These are phyloP conservation scores for Ageneiosus marmoratus DNA, from an alignment of 2,113 vertebrate genomes.

Conservation along the genomic window DNA sequence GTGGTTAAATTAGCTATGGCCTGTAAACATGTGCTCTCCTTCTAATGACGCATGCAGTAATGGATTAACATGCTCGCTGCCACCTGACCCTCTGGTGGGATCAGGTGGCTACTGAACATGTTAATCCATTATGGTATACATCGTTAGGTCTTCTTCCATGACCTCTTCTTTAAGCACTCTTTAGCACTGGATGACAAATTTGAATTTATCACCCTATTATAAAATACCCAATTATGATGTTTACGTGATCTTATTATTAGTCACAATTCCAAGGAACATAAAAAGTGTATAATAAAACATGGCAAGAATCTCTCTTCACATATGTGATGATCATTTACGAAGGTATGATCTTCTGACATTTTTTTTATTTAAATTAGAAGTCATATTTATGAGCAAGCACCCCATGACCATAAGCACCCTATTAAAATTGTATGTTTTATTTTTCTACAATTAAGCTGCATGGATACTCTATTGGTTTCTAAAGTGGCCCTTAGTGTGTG, in stretches of 20 bases:
- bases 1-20: constrained; percentile 24
- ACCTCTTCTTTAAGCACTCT: neutral
- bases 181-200: neutral
- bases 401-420: neutral
- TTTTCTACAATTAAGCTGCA: neutral
- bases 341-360: too few species aligned
- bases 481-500: too few species aligned
- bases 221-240: neutral
- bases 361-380: too few species aligned
- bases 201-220: neutral
- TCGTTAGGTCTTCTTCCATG: neutral
- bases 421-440: neutral
- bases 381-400: neutral
- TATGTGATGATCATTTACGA: neutral
- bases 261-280: neutral
- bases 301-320: neutral
- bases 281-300: neutral
- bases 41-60: neutral
- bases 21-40: constrained; percentile 19
- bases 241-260: neutral
- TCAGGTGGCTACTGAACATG: constrained; percentile 12
- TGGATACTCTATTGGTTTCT: neutral
- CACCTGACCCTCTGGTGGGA: constrained; percentile 21
- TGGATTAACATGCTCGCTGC: neutral
- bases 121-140: neutral